phyloP scores from a whole-genome alignment of 2,797 vertebrate species.

The Oryzias dopingdopingensis region DNA sequence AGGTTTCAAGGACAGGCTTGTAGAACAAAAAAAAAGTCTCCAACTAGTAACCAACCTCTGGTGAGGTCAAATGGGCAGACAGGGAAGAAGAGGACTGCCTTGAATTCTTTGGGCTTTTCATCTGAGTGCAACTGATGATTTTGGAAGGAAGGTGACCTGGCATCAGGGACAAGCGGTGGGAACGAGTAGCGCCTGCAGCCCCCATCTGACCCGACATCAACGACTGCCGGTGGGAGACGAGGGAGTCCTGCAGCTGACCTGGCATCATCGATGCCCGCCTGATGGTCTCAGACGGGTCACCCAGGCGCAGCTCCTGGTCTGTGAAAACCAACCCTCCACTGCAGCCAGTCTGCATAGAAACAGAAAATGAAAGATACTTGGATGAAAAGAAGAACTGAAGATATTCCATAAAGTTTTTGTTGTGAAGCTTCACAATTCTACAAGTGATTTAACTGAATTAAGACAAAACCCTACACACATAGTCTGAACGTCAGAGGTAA shows the following conservation, averaged over 20 bases:
- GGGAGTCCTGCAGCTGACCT: slow-evolving; percentile 75
- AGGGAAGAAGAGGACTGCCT: slow-evolving; percentile 75
- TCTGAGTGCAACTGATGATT: slow-evolving; percentile 14
- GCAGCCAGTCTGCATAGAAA: slow-evolving; percentile 45
- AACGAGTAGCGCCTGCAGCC: background rate
- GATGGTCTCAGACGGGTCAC: slow-evolving; percentile 88
- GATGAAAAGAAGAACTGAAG: background rate
- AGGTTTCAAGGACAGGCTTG: background rate
- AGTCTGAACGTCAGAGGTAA: background rate
- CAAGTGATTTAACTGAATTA: too few relatives aligned
- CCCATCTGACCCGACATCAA: slow-evolving; percentile 73
- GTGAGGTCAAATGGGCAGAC: slow-evolving; percentile 74
- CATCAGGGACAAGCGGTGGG: slow-evolving; percentile 62
- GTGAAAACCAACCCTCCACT: slow-evolving; percentile 70
- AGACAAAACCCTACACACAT: background rate
- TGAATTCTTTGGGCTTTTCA: slow-evolving; percentile 58
- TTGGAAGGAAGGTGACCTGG: slow-evolving; percentile 49
- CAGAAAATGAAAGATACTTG: background rate
- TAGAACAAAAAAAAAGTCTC: background rate
- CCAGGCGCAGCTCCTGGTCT: slow-evolving; percentile 87
- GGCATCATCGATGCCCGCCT: slow-evolving; percentile 85
- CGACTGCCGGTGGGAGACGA: slow-evolving; percentile 60
- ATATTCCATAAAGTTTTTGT: background rate
- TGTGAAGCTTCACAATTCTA: too few relatives aligned
- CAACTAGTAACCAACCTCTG: slow-evolving; percentile 78